Evolutionary conservation across 2,113 vertebrate species (phyloP).

Genomic region (Labeo rohita): DNA sequence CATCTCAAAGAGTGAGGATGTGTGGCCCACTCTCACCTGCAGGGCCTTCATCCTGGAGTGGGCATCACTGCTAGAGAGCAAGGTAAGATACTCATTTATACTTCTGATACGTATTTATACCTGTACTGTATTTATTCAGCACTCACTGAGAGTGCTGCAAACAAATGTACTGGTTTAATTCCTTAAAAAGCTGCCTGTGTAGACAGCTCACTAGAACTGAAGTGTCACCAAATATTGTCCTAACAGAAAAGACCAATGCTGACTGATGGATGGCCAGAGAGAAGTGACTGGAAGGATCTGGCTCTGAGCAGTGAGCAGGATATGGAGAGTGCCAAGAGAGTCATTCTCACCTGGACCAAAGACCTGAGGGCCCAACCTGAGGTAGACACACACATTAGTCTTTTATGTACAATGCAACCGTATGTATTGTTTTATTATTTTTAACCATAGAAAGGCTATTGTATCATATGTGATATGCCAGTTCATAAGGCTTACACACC

Average conservation of each 20-base stretch:
- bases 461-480: no score
- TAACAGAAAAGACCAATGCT: constrained; percentile 72
- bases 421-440: neutral
- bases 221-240: neutral
- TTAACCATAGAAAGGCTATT: neutral
- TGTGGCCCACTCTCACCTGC: constrained; percentile 74
- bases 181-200: neutral
- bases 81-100: constrained; percentile 62
- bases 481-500: no score
- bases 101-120: neutral
- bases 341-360: constrained; percentile 72
- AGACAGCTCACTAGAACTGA: neutral
- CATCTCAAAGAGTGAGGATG: constrained; percentile 73
- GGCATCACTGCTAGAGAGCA: constrained; percentile 75
- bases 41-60: constrained; percentile 73
- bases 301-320: constrained; percentile 61
- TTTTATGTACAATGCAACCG: neutral
- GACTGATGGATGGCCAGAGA: constrained; percentile 73
- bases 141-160: neutral
- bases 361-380: constrained; percentile 76
- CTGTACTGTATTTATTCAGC: neutral
- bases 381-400: constrained; percentile 56
- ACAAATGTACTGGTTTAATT: no score
- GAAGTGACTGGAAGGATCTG: constrained; percentile 53
- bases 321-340: constrained; percentile 64